Percentiles rank a stretch among this genome's conserved stretches.
These are phyloP conservation scores for Noctua pronuba DNA, from an alignment of 2,888 invertebrate genomes.

Conservation along the genomic window DNA sequence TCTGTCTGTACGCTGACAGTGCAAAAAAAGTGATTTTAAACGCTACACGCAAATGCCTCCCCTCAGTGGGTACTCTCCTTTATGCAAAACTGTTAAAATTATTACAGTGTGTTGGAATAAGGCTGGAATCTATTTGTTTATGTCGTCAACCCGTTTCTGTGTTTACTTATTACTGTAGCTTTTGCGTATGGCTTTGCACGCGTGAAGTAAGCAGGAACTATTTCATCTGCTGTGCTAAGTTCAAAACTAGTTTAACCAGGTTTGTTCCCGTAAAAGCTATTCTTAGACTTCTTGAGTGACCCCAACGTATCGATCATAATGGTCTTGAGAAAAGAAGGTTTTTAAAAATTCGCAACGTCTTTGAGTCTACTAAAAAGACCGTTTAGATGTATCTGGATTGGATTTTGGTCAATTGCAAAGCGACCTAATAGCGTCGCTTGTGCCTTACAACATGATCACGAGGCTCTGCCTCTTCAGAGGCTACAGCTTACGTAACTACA, in stretches of 20 bases:
- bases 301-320: not conserved
- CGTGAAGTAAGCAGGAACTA: constrained; percentile 4
- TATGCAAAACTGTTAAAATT: constrained; percentile 39
- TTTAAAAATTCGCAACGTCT: not conserved
- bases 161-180: constrained; percentile 21
- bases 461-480: no score
- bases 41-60: not conserved
- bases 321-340: not conserved
- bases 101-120: constrained; percentile 26
- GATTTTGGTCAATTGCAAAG: not conserved
- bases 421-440: not conserved
- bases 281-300: constrained; percentile 9
- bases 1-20: no score
- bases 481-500: not conserved
- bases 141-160: constrained; percentile 34
- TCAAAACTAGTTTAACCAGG: not conserved
- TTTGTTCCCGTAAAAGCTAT: not conserved
- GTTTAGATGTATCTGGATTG: not conserved
- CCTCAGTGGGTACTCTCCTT: constrained; percentile 22
- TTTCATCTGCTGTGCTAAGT: not conserved
- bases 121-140: constrained; percentile 41
- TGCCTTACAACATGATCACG: not conserved
- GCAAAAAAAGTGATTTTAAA: not conserved
- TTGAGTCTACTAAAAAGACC: not conserved
- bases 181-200: constrained; percentile 10